Evolutionary conservation across 92 coral and sea anemone species (phyloP), one percentile per base, ranked within the genome.

Genomic region (Epizoanthus illoricatus): DNA sequence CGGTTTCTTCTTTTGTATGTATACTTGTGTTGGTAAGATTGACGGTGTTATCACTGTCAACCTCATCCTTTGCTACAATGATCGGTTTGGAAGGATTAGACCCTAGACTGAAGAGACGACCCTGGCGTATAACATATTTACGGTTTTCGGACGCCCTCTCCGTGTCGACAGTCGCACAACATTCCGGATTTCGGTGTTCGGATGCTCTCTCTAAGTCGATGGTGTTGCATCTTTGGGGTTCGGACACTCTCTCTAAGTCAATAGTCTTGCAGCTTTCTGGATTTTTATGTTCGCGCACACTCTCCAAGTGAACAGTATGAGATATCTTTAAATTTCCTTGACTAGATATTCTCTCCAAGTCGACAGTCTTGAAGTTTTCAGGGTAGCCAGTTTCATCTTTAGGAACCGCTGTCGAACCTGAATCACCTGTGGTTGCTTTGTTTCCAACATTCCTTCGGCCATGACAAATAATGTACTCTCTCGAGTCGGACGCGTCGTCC

Each of bases 91-190:
- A 61, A 7, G 82, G 82, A 16, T 59, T 69, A 58, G 71, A 62
- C 0, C 82, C 82, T 59, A 78, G 20, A 45, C 82, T 78, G 54
- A 78, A 78, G 24, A 78, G 82, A 62, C 82, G 71, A 4, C 82
- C 82, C 60, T 78, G 82, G 11, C 82, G 82, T 62, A 78, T 78
- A 2, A 78, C 67, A 63, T 12, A 78, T 55, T 78, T 78, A 5
- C 82, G 82, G 9, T 78, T 63, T 78, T 78, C 82, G n/a, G 15
- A 52, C 15, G 56, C 23, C 23, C 61, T 78, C 33, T 78, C 82
- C 4, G 43, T 6, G 17, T 78, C 58, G 21, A 47, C 82, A 1
- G 21, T 64, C 43, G 23, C 20, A 57, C 54, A 62, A 42, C 23
- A 15, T 5, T 78, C 54, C 17, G 56, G n/a, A 45, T 15, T 21